Evolutionary conservation across 2,113 vertebrate species (phyloP), one percentile per base, ranked within the genome.

Genomic region (Petaurus breviceps): DNA sequence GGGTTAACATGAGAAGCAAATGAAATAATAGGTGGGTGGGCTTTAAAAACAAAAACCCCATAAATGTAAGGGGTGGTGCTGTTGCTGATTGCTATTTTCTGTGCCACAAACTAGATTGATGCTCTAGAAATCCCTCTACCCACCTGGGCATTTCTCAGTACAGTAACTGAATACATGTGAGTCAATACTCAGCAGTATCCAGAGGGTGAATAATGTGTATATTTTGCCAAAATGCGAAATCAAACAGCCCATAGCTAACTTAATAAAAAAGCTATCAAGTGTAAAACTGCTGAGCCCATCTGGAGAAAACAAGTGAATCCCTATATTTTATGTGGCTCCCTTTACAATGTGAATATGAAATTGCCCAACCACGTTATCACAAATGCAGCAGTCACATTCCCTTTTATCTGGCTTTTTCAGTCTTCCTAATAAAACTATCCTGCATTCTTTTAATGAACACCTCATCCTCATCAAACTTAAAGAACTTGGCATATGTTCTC

Each of bases 401-500:
- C 14, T 77, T 77, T 77, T 77, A 77, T 77, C 61, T n/a, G 61
- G n/a, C 23, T 52, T 90, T 61, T 53, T 93, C 37, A 84, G 3
- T 31, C 50, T 77, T 90, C 91, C 28, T n/a, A 47, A n/a, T 47
- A 43, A 93, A 43, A 23, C 57, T 14, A 3, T 46, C 91, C 3
- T 51, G 50, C 6, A 16, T 54, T 49, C 54, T 61, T 68, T 51
- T 89, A 2, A 22, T 61, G 53, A 84, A 84, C 68, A 84, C 19
- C n/a, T 84, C n/a, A 43, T 84, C 68, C 68, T 84, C 68, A 84
- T 84, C 68, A 91, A 92, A 28, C 43, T 16, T 49, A 16, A 54
- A 90, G 8, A n/a, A 9, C 1, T 10, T 0, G 3, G 19, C 43
- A 3, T 0, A 1, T 3, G 43, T 46, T 89, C 43, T 37, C 0